Evolutionary conservation across 1,140 invertebrate genomes (phyloP).

Genomic region (Achatina immaculata): DNA sequence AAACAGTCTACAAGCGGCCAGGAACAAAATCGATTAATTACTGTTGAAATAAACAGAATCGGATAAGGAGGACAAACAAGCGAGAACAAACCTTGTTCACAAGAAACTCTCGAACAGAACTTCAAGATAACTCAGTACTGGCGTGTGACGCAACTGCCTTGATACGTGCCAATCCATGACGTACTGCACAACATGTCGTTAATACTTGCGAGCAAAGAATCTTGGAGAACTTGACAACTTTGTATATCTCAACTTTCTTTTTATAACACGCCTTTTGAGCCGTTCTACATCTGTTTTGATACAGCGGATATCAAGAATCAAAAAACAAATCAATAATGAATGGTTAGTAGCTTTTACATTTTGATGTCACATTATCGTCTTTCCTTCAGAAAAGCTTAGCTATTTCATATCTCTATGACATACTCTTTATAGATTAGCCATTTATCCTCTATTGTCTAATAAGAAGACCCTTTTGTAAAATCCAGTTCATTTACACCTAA

Average conservation of each 20-base stretch:
- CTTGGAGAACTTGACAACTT: neutral
- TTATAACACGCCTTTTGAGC: neutral
- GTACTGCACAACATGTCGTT: conserved; percentile 7
- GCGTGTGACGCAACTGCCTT: neutral
- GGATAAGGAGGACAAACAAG: no score
- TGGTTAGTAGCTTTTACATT: neutral
- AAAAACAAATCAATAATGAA: neutral
- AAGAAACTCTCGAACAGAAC: conserved; percentile 3
- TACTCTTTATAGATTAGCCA: no score
- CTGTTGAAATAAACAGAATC: no score
- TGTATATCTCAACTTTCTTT: neutral
- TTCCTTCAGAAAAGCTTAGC: no score
- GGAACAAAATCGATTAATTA: no score
- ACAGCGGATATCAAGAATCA: neutral
- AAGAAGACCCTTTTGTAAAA: no score
- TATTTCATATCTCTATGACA: no score
- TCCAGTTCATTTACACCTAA: no score
- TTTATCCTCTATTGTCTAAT: no score
- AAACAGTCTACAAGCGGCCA: no score
- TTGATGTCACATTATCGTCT: no score
- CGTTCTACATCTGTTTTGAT: conserved; percentile 7
- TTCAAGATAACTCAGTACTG: neutral
- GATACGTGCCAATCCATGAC: neutral
- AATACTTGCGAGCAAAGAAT: neutral
- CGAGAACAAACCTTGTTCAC: no score